Evolutionary conservation across 1,140 invertebrate genomes (phyloP).

Genomic region (Sminthurides bifidus): DNA sequence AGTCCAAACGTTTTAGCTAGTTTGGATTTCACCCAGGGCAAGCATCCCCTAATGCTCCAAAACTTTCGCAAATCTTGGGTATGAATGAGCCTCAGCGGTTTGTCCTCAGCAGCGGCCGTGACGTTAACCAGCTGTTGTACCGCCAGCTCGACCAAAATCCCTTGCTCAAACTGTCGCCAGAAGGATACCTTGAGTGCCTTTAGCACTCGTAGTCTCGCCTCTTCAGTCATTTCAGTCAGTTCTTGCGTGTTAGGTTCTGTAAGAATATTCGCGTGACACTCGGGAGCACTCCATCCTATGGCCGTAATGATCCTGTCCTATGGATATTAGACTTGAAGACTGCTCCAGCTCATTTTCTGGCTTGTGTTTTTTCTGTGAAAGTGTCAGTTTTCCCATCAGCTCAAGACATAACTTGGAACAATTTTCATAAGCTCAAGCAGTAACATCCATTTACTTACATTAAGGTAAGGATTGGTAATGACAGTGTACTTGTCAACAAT

Average conservation of each 20-base stretch:
- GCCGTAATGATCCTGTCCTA: neutral
- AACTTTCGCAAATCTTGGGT: constrained; percentile 11
- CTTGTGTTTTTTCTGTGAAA: neutral
- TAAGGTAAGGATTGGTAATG: constrained; percentile 32
- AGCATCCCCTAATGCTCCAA: constrained; percentile 10
- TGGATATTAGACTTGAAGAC: neutral
- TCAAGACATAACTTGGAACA: neutral
- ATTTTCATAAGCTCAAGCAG: neutral
- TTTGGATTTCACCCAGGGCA: constrained; percentile 10
- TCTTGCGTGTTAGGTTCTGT: constrained; percentile 15
- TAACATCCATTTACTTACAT: neutral
- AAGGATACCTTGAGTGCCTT: constrained; percentile 22
- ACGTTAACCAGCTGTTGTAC: constrained; percentile 15
- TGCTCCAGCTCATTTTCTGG: neutral
- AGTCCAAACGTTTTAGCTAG: constrained; percentile 5
- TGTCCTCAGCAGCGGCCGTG: constrained; percentile 12
- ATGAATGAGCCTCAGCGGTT: constrained; percentile 14
- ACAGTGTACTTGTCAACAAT: constrained; percentile 36
- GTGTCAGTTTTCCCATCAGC: neutral
- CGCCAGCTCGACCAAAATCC: constrained; percentile 25
- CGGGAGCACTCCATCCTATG: constrained; percentile 16
- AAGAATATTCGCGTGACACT: constrained; percentile 10
- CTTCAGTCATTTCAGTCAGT: constrained; percentile 16
- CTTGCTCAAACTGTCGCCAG: constrained; percentile 32
- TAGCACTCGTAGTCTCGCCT: constrained; percentile 16